A percentile compares a stretch with the other conserved stretches of the same genome.
Evolutionary conservation across 2,113 vertebrate genomes (phyloP).

Genomic region (Fukomys damarensis): DNA sequence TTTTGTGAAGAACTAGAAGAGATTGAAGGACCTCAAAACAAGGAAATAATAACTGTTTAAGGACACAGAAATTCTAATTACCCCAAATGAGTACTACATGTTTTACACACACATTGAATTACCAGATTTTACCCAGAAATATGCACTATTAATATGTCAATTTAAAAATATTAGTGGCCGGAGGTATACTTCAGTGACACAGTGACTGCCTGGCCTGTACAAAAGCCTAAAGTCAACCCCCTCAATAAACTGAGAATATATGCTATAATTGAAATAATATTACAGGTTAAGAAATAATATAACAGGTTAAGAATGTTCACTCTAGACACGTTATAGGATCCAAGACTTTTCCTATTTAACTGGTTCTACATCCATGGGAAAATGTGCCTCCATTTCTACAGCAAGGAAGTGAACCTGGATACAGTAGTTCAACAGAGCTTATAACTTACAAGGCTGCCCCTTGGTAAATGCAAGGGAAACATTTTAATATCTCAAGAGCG

Average conservation of each 20-base stretch:
- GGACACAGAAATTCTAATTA: background rate
- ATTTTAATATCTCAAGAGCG: background rate
- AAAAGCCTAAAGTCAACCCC: background rate
- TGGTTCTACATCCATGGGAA: background rate
- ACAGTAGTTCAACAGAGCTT: background rate
- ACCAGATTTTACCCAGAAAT: background rate
- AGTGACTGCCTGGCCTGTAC: background rate
- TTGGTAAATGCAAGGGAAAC: background rate
- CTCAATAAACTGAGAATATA: constrained; percentile 6
- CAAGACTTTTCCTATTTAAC: background rate
- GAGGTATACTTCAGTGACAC: background rate
- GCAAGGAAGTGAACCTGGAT: background rate
- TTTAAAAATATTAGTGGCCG: background rate
- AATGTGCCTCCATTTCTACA: constrained; percentile 13
- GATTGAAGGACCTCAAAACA: background rate
- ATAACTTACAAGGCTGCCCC: background rate
- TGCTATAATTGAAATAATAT: background rate
- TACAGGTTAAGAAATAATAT: background rate
- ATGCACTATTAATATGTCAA: background rate
- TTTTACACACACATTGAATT: background rate
- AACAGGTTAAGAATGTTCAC: background rate
- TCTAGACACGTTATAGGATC: background rate
- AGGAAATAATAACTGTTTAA: background rate
- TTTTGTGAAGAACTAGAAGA: background rate
- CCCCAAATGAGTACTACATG: background rate